Evolutionary conservation across 2,888 invertebrate species (phyloP), one percentile per base, ranked within the genome.

Genomic region (Monopis laevigella): DNA sequence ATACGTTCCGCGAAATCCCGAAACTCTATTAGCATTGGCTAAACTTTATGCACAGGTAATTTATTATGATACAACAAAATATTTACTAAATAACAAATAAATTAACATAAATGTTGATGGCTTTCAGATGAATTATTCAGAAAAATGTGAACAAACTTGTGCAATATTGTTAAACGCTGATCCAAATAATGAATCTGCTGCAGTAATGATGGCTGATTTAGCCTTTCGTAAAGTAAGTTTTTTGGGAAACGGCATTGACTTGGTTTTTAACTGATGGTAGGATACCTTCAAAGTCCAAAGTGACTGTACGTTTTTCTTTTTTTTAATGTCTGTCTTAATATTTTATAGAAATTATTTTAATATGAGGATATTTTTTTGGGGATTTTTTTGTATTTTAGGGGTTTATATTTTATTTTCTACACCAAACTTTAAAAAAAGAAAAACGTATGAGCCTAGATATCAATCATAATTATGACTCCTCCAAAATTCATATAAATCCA

Each of bases 151-250:
- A 51, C 89, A 92, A 55, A 91, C 90, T 1, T 96, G 97, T 57
- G 84, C 89, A 39, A 84, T 89, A 7, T 82, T 98, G 17, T 73
- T 98, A 38, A 89, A 89, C 53, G 82, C 90, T 1, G 95, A 97
- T 59, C 88, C 90, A 1, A 92, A 93, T 53, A 95, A 96, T 64
- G 96, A 97, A 62, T 88, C 90, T 1, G 97, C 98, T 0, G 93
- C 93, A 1, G 90, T 98, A 29, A 93, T 98, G 90, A 90, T 98
- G 88, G 98, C 98, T 0, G 98, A 98, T 67, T 83, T 98, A 24
- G 93, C 96, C 45, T 98, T 98, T 63, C 77, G 92, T 51, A 90
- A 90, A 75, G 87, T 87, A 65, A 49, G 32, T 43, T 29, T 21
- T 30, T 11, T 8, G 11, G 27, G 11, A 27, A 27, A 27, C 11